Percentiles rank a stretch among this genome's conserved stretches.
Conservation (phyloP, 2,113 vertebrate genomes). For the Ancistrus triradiatus region DNA sequence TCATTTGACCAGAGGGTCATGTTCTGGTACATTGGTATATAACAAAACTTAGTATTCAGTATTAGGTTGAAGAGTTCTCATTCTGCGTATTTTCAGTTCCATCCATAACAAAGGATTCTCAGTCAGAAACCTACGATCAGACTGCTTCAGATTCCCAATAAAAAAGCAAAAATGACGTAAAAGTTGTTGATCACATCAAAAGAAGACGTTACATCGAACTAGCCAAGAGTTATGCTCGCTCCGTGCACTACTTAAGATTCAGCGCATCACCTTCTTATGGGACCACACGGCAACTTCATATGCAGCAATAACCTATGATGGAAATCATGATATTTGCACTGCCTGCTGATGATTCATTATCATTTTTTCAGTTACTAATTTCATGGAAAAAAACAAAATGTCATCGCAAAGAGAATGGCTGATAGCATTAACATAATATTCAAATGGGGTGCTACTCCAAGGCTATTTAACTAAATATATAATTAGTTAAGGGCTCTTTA, state of each 20-base stretch:
- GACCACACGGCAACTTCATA: slow-evolving; percentile 43
- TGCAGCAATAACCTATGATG: slow-evolving; percentile 40
- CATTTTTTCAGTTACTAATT: slow-evolving; percentile 57
- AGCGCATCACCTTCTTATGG: slow-evolving; percentile 1
- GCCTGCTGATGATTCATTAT: slow-evolving; percentile 67
- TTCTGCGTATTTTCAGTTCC: no score
- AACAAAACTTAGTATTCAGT: no score
- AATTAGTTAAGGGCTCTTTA: slow-evolving; percentile 4
- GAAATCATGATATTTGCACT: slow-evolving; percentile 66
- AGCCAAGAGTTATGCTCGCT: background rate
- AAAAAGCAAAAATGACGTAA: no score
- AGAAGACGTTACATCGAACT: no score
- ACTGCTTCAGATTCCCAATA: no score
- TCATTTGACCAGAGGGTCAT: no score
- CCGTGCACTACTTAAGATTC: slow-evolving; percentile 12
- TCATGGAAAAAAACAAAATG: slow-evolving; percentile 66
- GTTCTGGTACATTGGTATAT: no score
- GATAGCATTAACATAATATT: slow-evolving; percentile 61
- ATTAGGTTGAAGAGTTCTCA: no score
- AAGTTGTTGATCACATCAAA: no score
- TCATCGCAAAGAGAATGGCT: slow-evolving; percentile 47
- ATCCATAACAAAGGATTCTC: no score
- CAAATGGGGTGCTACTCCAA: slow-evolving; percentile 60
- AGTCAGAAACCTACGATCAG: no score
- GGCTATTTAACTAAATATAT: slow-evolving; percentile 47